These are phyloP conservation scores for Clarias gariepinus DNA, from an alignment of 2,113 vertebrate species.

Conservation along the genomic window DNA sequence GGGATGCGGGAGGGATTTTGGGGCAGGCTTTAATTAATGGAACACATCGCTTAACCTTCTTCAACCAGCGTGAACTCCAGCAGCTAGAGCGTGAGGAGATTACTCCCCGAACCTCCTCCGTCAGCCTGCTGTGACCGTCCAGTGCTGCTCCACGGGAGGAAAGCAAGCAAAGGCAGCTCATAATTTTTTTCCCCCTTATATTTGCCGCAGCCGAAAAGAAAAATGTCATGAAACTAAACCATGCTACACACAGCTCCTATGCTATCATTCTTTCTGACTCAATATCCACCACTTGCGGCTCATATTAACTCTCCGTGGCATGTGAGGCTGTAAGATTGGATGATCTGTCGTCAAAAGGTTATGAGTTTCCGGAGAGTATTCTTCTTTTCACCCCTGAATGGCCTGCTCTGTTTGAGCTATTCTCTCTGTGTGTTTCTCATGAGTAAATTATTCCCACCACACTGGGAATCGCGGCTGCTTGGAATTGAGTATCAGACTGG, in stretches of 20 bases:
- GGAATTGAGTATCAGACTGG: slow-evolving; percentile 21
- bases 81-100: slow-evolving; percentile 19
- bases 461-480: slow-evolving; percentile 21
- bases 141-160: slow-evolving; percentile 7
- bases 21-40: slow-evolving; percentile 65
- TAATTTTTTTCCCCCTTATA: not conserved
- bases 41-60: slow-evolving; percentile 45
- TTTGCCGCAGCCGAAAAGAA: slow-evolving; percentile 35
- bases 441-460: slow-evolving; percentile 44
- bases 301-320: slow-evolving; percentile 9
- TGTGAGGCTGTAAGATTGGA: slow-evolving; percentile 35
- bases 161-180: slow-evolving; percentile 12
- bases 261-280: slow-evolving; percentile 16
- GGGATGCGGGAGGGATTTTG: slow-evolving; percentile 57
- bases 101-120: slow-evolving; percentile 4
- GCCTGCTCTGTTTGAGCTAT: slow-evolving; percentile 37
- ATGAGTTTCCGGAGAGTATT: slow-evolving; percentile 45
- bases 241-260: slow-evolving; percentile 9
- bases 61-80: slow-evolving; percentile 39
- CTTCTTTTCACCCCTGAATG: slow-evolving; percentile 26
- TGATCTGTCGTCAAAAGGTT: slow-evolving; percentile 32
- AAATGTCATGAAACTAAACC: slow-evolving; percentile 29
- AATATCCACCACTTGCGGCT: slow-evolving; percentile 37
- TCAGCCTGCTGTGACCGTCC: slow-evolving; percentile 18
- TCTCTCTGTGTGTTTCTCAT: slow-evolving; percentile 33